These are phyloP conservation scores for Magallana angulata DNA, from an alignment of 1,140 invertebrate species.

Conservation along the genomic window DNA sequence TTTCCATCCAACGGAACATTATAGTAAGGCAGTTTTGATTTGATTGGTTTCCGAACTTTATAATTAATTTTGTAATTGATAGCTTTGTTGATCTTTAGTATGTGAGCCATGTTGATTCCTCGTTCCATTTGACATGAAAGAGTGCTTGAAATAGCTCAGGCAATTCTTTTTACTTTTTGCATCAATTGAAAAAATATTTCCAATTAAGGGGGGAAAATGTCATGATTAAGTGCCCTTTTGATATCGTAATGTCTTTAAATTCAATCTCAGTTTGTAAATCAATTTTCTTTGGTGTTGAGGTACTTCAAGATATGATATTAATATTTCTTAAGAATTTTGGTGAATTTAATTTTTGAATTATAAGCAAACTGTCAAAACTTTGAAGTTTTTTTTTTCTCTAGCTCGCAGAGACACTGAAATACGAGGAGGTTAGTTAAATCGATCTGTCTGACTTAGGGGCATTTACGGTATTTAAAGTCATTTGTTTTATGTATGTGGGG, in stretches of 20 bases:
- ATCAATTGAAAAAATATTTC: neutral
- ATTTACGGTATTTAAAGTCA: slow-evolving; percentile 18
- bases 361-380: no score
- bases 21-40: neutral
- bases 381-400: no score
- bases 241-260: no score
- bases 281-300: no score
- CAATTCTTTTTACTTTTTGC: neutral
- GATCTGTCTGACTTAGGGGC: neutral
- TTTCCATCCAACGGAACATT: neutral
- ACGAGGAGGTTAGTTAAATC: no score
- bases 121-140: neutral
- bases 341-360: no score
- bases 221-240: neutral
- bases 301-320: no score
- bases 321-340: no score
- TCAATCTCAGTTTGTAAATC: no score
- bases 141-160: neutral
- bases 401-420: no score
- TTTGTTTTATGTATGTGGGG: slow-evolving; percentile 14
- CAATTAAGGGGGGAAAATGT: neutral
- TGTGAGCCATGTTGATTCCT: neutral
- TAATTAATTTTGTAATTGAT: slow-evolving; percentile 19
- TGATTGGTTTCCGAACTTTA: neutral
- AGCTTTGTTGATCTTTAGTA: neutral